phyloP scores from a whole-genome alignment of 2,888 invertebrate genomes.

The Ectemnius continuus region DNA sequence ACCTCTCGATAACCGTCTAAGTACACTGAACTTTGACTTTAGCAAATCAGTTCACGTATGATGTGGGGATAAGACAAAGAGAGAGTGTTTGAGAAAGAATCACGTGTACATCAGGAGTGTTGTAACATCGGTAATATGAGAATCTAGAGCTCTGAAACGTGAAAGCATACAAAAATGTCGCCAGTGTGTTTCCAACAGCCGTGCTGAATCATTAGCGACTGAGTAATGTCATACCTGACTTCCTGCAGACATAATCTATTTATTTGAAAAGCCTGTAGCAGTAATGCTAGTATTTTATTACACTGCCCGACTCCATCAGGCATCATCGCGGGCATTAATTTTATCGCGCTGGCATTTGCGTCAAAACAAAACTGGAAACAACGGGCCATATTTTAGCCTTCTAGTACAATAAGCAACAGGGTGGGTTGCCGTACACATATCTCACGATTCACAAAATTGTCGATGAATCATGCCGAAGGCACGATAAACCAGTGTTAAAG shows the following conservation, averaged over 20 bases:
- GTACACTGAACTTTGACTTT: too few species aligned
- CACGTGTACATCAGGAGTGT: too few species aligned
- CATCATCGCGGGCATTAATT: constrained; percentile 39
- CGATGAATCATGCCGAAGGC: too few species aligned
- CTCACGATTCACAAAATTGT: too few species aligned
- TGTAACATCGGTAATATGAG: too few species aligned
- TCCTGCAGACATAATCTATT: neutral
- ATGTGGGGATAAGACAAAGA: too few species aligned
- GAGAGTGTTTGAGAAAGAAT: too few species aligned
- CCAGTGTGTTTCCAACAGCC: neutral
- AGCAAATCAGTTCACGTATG: too few species aligned
- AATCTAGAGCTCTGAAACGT: neutral
- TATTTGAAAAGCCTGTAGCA: constrained; percentile 8
- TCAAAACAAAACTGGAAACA: constrained; percentile 38
- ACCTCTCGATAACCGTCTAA: too few species aligned
- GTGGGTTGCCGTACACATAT: too few species aligned
- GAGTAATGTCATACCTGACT: neutral
- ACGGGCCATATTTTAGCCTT: constrained; percentile 28
- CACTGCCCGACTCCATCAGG: constrained; percentile 13
- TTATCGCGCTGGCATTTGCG: constrained; percentile 27
- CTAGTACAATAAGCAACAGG: too few species aligned
- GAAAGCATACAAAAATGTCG: neutral
- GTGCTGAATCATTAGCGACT: neutral
- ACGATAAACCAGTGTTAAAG: too few species aligned
- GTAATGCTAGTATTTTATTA: constrained; percentile 13